A percentile compares a stretch with the other conserved stretches of the same genome.
Evolutionary conservation across 2,888 invertebrate species (phyloP).

Genomic region (Halocaridina rubra): DNA sequence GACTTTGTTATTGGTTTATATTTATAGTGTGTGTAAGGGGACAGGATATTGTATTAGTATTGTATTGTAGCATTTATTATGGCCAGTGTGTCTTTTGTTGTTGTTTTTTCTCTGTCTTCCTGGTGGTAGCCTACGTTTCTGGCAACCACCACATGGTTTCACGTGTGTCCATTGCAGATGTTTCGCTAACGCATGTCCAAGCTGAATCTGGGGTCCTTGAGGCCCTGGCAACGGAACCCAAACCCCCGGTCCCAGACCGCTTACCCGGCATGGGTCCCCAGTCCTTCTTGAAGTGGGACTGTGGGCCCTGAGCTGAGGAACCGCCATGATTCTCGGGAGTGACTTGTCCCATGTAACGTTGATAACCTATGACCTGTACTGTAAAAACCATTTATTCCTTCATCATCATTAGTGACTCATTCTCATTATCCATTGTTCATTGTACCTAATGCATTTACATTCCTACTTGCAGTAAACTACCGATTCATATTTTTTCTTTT

Average conservation of each 20-base stretch:
- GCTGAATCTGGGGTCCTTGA: slow-evolving; percentile 39
- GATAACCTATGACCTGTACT: slow-evolving; percentile 56
- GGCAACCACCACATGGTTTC: slow-evolving; percentile 56
- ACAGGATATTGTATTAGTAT: too few relatives aligned
- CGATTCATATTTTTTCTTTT: not conserved
- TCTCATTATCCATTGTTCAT: not conserved
- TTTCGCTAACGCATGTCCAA: slow-evolving; percentile 57
- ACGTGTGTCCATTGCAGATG: slow-evolving; percentile 63
- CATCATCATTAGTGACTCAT: slow-evolving; percentile 42
- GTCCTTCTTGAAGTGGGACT: slow-evolving; percentile 43
- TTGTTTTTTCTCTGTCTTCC: too few relatives aligned
- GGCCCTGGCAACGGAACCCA: slow-evolving; percentile 50
- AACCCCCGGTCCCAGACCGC: slow-evolving; percentile 51
- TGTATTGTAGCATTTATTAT: too few relatives aligned
- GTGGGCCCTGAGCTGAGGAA: slow-evolving; percentile 54
- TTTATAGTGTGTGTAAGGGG: too few relatives aligned
- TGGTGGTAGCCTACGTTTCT: slow-evolving; percentile 30
- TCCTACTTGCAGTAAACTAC: not conserved
- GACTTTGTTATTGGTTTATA: too few relatives aligned
- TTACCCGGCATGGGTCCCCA: slow-evolving; percentile 49
- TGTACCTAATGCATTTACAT: not conserved
- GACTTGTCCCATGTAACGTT: slow-evolving; percentile 62
- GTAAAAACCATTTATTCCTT: slow-evolving; percentile 28
- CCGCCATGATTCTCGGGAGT: slow-evolving; percentile 58
- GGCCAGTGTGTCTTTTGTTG: not conserved